Evolutionary conservation across 2,113 vertebrate species (phyloP).

Genomic region (Tinamus guttatus): DNA sequence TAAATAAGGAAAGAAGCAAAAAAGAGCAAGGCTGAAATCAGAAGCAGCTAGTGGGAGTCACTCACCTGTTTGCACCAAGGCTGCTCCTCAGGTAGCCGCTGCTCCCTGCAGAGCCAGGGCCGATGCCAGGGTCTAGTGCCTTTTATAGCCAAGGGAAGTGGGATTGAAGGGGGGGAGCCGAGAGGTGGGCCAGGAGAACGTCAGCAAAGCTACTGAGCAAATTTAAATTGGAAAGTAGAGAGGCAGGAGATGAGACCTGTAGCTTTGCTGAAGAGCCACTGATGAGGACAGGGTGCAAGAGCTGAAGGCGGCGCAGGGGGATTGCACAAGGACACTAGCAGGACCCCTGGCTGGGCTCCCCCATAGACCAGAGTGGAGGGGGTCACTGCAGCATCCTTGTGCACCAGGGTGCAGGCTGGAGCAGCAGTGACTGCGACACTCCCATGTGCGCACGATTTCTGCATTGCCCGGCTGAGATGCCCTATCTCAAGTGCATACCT

Average conservation of each 20-base stretch:
- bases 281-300: not conserved
- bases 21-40: not conserved
- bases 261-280: not conserved
- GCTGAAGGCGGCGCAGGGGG: accelerated
- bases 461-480: not conserved
- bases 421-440: accelerated
- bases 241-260: not conserved
- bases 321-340: not conserved
- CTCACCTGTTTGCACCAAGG: conserved; percentile 51
- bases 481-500: accelerated
- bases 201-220: conserved; percentile 42
- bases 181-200: conserved; percentile 57
- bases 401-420: accelerated
- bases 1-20: not conserved
- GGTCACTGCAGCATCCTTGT: accelerated
- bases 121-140: conserved; percentile 4
- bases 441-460: too few species aligned
- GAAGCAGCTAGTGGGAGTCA: not conserved
- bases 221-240: conserved; percentile 46
- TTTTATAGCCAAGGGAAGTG: conserved; percentile 53
- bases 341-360: not conserved
- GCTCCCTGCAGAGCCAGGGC: conserved; percentile 15
- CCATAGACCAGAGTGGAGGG: not conserved
- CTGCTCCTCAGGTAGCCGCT: not conserved
- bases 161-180: conserved; percentile 32